These are phyloP conservation scores for Steinernema feltiae DNA, from an alignment of 1,140 invertebrate species.

Conservation along the genomic window DNA sequence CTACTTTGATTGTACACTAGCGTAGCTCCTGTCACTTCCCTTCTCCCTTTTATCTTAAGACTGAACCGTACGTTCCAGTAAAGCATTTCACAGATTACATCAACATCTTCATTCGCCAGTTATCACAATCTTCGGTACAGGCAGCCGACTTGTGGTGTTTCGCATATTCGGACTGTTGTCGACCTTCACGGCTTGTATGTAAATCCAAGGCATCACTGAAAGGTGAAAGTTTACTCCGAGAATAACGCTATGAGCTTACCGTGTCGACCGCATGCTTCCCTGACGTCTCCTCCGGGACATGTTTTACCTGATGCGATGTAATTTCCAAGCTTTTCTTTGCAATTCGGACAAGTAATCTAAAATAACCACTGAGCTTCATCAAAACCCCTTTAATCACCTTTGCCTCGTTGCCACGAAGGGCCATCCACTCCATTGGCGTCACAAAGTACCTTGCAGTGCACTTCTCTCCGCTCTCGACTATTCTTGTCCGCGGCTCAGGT, in stretches of 20 bases:
- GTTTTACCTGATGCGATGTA: slow-evolving; percentile 44
- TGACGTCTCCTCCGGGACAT: too few relatives aligned
- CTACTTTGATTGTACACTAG: too few relatives aligned
- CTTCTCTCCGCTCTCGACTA: not conserved
- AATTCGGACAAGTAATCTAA: slow-evolving; percentile 46
- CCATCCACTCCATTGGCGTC: slow-evolving; percentile 52
- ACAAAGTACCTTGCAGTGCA: slow-evolving; percentile 41
- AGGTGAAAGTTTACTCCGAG: slow-evolving; percentile 23
- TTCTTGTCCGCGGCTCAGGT: slow-evolving; percentile 11
- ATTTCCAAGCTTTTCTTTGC: slow-evolving; percentile 44
- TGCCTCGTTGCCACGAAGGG: slow-evolving; percentile 34
- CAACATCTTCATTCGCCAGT: too few relatives aligned
- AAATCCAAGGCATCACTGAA: slow-evolving; percentile 48
- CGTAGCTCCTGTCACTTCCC: too few relatives aligned
- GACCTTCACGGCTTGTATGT: slow-evolving; percentile 46
- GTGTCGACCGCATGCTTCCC: too few relatives aligned
- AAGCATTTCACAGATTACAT: too few relatives aligned
- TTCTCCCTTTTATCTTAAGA: too few relatives aligned
- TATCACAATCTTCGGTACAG: too few relatives aligned
- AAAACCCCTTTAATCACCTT: slow-evolving; percentile 35
- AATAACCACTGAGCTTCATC: not conserved
- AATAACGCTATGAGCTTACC: too few relatives aligned
- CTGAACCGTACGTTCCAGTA: too few relatives aligned
- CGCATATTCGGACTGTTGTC: slow-evolving; percentile 28
- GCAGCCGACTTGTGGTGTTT: too few relatives aligned